Evolutionary conservation across 2,888 invertebrate genomes (phyloP).

Genomic region (Eulithis prunata): DNA sequence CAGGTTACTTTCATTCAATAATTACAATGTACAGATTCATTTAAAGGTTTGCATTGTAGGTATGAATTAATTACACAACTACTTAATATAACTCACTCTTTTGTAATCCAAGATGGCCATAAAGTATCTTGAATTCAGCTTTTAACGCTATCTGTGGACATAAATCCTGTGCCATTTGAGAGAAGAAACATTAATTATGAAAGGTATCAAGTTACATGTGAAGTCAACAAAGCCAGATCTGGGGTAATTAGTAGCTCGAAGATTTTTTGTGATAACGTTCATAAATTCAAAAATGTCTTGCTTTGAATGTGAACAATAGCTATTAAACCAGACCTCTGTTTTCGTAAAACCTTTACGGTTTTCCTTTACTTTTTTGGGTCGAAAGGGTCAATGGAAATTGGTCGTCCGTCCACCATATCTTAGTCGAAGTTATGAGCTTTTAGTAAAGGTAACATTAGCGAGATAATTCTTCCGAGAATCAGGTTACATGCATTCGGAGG

Average conservation of each 20-base stretch:
- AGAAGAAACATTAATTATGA: slow-evolving; percentile 47
- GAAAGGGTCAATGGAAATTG: slow-evolving; percentile 46
- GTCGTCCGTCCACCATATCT: slow-evolving; percentile 57
- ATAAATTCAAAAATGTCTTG: slow-evolving; percentile 43
- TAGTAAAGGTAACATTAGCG: slow-evolving; percentile 64
- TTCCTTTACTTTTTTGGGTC: slow-evolving; percentile 6
- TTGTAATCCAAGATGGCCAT: slow-evolving; percentile 56
- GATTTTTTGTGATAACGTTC: slow-evolving; percentile 46
- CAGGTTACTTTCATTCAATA: slow-evolving; percentile 82
- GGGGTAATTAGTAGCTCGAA: slow-evolving; percentile 62
- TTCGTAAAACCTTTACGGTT: background rate
- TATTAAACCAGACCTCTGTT: slow-evolving; percentile 37
- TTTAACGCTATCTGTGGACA: slow-evolving; percentile 45
- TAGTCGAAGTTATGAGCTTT: slow-evolving; percentile 61
- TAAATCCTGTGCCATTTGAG: slow-evolving; percentile 46
- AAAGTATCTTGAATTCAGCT: slow-evolving; percentile 46
- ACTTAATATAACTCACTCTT: slow-evolving; percentile 59
- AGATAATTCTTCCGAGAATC: slow-evolving; percentile 69
- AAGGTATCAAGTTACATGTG: slow-evolving; percentile 55
- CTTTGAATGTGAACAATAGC: slow-evolving; percentile 43
- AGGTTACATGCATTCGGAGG: slow-evolving; percentile 58
- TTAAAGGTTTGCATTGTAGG: slow-evolving; percentile 56
- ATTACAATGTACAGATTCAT: slow-evolving; percentile 77
- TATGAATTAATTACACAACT: slow-evolving; percentile 70
- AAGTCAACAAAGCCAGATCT: slow-evolving; percentile 49